Percentiles rank a stretch among this genome's conserved stretches.
phyloP scores from a whole-genome alignment of 2,888 invertebrate species.

The Plebejus argus region DNA sequence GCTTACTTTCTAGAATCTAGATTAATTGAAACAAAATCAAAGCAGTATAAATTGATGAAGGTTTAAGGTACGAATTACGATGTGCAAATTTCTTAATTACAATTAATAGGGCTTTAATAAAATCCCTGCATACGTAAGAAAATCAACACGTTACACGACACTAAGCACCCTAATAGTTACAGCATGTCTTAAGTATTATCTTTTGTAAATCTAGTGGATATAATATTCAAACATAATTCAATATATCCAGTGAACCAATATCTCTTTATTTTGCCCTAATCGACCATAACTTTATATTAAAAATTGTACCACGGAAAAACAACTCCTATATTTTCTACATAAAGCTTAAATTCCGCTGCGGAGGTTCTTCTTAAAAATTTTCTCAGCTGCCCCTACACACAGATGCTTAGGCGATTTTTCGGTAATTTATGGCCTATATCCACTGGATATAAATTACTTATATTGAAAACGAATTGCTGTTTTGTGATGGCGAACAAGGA shows the following conservation, averaged over 20 bases:
- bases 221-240: constrained; percentile 20
- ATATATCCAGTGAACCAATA: constrained; percentile 5
- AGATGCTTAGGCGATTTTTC: constrained; percentile 3
- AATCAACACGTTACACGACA: too few relatives aligned
- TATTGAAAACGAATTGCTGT: constrained; percentile 13
- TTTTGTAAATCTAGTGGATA: background rate
- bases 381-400: background rate
- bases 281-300: constrained; percentile 24
- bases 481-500: background rate
- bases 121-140: too few relatives aligned
- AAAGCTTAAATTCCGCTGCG: background rate
- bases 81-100: too few relatives aligned
- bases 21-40: too few relatives aligned
- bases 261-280: constrained; percentile 23
- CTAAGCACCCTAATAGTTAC: too few relatives aligned
- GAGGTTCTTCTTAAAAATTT: background rate
- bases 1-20: too few relatives aligned
- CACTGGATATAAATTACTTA: constrained; percentile 16
- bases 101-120: too few relatives aligned
- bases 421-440: constrained; percentile 22
- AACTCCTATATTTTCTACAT: background rate
- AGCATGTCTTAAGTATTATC: background rate
- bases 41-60: too few relatives aligned
- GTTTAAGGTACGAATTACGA: too few relatives aligned
- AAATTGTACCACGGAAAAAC: background rate